Base-by-base conservation (phyloP, 2,113 vertebrate species). In the Hippoglossus stenolepis region DNA sequence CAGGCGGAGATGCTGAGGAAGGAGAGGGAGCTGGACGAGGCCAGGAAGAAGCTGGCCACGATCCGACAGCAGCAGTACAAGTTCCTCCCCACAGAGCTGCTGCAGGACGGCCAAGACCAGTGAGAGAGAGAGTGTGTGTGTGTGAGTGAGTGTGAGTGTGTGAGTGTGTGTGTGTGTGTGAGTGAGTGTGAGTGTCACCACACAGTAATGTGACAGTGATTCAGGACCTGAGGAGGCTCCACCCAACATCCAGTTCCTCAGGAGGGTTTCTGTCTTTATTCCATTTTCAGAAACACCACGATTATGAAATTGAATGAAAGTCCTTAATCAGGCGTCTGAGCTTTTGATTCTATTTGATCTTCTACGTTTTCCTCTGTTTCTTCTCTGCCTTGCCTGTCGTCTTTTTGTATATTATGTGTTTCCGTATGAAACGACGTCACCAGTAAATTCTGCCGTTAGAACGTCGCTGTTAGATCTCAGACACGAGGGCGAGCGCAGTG, bases 1-100 rank as follows among this genome's bases (percentile, higher is more conserved):
- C 98, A 99, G 89, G 98, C 99, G 87, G 98, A 99, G 92, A 99
- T 99, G 98, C 94, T 99, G 73, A 94, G 97, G 85, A 99, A 99
- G 84, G 98, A 99, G 70, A 89, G 95, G 54, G 98, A 99, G 92
- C 94, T 99, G 85, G 96, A 97, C 9, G 97, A 99, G 72, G 98
- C 98, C 0, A 93, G 97, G 75, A 98, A 96, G 93, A 99, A 94
- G 94, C 94, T 99, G 85, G 97, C 97, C 2, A 96, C 95, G 93
- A 99, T 99, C 91, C 89, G 98, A 62, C 96, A 99, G 93, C 98
- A 99, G 82, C 98, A 99, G 93, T 98, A 99, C 91, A 99, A 98
- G 92, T 99, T 99, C 92, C 94, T 99, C 40, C 98, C 98, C 5
- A 95, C 97, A 0, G 98, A 99, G 94, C 95, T 99, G 87, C 93